Percentiles rank a stretch among this genome's conserved stretches.
phyloP scores from a whole-genome alignment of 2,113 vertebrate genomes.

The Platysternon megacephalum region DNA sequence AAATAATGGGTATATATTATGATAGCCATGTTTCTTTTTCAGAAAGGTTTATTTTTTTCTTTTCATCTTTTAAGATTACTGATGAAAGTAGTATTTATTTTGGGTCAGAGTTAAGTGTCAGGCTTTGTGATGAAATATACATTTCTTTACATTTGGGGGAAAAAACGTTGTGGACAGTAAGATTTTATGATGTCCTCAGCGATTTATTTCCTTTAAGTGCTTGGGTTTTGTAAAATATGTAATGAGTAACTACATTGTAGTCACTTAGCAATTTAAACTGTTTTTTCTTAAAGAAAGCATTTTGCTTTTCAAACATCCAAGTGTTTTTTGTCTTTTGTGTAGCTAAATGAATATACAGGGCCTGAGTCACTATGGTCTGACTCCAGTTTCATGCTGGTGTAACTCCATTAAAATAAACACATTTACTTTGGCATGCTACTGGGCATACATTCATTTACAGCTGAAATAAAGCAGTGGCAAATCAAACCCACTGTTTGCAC shows the following conservation, averaged over 20 bases:
- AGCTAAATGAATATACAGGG: neutral
- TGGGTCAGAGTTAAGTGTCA: neutral
- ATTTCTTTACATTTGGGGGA: neutral
- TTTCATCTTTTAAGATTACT: neutral
- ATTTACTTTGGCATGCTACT: neutral
- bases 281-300: neutral
- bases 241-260: neutral
- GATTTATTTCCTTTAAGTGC: neutral
- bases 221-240: neutral
- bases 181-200: neutral
- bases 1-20: neutral
- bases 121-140: neutral
- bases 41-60: neutral
- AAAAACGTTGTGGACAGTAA: neutral
- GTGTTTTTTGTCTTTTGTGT: neutral
- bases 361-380: neutral
- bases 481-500: neutral
- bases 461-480: neutral
- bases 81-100: neutral
- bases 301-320: neutral
- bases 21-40: neutral
- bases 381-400: neutral
- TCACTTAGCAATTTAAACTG: neutral
- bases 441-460: neutral
- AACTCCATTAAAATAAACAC: neutral